phyloP scores from a whole-genome alignment of 2,797 vertebrate species.

The Petrocephalus schoutedeni region DNA sequence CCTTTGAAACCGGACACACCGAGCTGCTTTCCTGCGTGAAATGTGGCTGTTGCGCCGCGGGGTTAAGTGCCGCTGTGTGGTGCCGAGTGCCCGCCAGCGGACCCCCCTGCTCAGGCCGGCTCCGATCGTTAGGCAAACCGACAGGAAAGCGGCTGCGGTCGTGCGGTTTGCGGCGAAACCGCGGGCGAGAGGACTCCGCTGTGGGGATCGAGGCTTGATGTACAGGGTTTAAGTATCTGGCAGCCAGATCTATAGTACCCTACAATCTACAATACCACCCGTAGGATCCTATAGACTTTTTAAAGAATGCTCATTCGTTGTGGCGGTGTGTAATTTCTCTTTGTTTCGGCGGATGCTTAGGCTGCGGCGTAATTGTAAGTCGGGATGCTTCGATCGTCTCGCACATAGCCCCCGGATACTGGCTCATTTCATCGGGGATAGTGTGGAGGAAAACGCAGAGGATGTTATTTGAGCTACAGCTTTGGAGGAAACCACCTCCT shows the following conservation, averaged over 20 bases:
- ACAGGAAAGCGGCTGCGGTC: constrained; percentile 12
- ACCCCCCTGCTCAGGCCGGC: not conserved
- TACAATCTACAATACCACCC: not conserved
- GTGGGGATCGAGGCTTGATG: not conserved
- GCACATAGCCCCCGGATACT: not conserved
- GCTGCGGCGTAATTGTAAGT: not conserved
- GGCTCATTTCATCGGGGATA: not conserved
- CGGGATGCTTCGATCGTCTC: not conserved
- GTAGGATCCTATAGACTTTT: not conserved
- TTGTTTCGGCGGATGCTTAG: not conserved
- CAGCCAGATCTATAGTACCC: not conserved
- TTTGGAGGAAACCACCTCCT: not conserved
- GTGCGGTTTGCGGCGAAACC: not conserved
- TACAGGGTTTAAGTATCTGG: not conserved
- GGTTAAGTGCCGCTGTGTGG: not conserved
- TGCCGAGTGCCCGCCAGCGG: not conserved
- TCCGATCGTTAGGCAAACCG: not conserved
- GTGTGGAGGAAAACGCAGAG: not conserved
- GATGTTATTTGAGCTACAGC: not conserved
- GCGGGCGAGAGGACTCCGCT: not conserved
- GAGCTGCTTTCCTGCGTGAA: not conserved
- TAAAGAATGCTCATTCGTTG: not conserved
- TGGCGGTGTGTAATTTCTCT: not conserved
- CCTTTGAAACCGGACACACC: not conserved
- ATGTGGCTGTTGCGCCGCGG: not conserved